phyloP scores from a whole-genome alignment of 2,888 invertebrate genomes.

The Diarsia dahlii region DNA sequence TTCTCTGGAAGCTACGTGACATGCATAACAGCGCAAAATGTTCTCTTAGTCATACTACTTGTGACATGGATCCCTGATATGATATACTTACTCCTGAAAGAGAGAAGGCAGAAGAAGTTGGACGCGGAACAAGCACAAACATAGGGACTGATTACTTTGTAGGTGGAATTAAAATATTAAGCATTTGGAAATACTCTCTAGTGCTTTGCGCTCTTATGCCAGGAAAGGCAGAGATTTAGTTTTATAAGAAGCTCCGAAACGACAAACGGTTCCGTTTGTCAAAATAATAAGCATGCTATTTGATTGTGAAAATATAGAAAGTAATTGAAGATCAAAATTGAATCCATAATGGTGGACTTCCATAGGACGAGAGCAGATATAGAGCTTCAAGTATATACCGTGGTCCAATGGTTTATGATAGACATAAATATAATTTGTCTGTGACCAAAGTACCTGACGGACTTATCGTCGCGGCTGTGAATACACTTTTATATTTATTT shows the following conservation, averaged over 20 bases:
- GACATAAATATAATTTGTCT: slow-evolving; percentile 24
- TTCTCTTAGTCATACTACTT: slow-evolving; percentile 89
- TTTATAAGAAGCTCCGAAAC: slow-evolving; percentile 34
- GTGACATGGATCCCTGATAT: slow-evolving; percentile 92
- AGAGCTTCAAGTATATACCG: background rate
- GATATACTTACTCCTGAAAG: slow-evolving; percentile 79
- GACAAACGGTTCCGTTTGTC: slow-evolving; percentile 17
- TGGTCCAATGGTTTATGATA: slow-evolving; percentile 38
- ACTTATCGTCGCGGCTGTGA: slow-evolving; percentile 63
- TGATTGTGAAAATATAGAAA: too few relatives aligned
- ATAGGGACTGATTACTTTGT: slow-evolving; percentile 61
- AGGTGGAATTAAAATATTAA: slow-evolving; percentile 47
- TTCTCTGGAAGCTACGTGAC: slow-evolving; percentile 91
- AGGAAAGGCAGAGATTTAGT: slow-evolving; percentile 39
- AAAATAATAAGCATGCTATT: background rate
- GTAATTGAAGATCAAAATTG: slow-evolving; percentile 1
- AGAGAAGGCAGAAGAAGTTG: slow-evolving; percentile 75
- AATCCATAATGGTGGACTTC: background rate
- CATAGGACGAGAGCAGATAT: slow-evolving; percentile 1
- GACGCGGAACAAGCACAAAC: slow-evolving; percentile 72
- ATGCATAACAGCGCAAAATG: slow-evolving; percentile 92
- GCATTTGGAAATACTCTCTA: slow-evolving; percentile 62
- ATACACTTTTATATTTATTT: slow-evolving; percentile 45
- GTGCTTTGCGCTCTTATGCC: slow-evolving; percentile 42
- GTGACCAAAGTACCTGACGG: slow-evolving; percentile 60